Percentiles rank a stretch among this genome's conserved stretches.
Evolutionary conservation across 1,140 invertebrate genomes (phyloP).

Genomic region (Drosophila repleta): DNA sequence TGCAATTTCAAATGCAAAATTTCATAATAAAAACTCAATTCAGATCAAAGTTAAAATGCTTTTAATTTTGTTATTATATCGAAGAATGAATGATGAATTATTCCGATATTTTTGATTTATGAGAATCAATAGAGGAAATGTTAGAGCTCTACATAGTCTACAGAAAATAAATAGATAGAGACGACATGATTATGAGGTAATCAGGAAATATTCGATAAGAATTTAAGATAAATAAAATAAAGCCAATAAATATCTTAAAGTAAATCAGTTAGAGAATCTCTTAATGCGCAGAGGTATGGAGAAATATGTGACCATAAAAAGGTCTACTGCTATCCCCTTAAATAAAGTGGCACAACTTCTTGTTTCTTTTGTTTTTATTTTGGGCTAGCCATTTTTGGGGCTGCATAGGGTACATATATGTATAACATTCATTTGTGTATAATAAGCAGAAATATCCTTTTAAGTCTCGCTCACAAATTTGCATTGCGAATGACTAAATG

Average conservation of each 20-base stretch:
- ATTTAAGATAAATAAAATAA: too few species aligned
- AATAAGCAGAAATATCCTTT: conserved; percentile 66
- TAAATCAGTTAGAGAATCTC: background rate
- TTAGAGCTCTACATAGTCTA: too few species aligned
- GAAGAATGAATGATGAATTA: background rate
- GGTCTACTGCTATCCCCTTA: background rate
- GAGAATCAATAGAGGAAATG: too few species aligned
- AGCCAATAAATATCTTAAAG: background rate
- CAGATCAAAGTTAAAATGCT: conserved; percentile 5
- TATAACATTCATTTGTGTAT: conserved; percentile 17
- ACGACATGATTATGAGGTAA: too few species aligned
- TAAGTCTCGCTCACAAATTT: conserved; percentile 63
- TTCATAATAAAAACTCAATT: conserved; percentile 11
- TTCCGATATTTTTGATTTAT: too few species aligned
- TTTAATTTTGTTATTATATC: background rate
- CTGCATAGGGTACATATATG: conserved; percentile 1
- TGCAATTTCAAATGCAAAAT: conserved; percentile 24
- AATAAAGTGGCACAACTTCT: conserved; percentile 19
- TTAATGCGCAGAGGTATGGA: background rate
- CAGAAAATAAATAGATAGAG: too few species aligned
- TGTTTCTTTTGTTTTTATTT: conserved; percentile 9
- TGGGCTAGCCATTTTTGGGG: conserved; percentile 14
- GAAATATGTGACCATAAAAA: background rate
- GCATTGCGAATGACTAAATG: conserved; percentile 57
- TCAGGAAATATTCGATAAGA: too few species aligned